Evolutionary conservation across 2,888 invertebrate species (phyloP).

Genomic region (Erpobdella octoculata): DNA sequence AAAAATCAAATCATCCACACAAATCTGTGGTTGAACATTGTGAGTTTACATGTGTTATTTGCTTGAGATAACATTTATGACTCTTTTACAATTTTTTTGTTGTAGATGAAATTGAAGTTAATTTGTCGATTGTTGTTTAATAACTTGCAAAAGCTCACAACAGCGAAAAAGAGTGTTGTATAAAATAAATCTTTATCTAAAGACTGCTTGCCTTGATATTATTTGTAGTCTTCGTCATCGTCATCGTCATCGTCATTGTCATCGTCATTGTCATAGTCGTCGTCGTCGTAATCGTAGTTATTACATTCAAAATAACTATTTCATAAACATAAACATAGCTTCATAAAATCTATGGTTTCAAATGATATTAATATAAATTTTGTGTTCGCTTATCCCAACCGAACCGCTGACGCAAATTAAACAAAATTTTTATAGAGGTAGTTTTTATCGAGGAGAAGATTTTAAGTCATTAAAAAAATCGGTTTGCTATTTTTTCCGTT

Average conservation of each 20-base stretch:
- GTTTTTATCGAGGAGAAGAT: too few species aligned
- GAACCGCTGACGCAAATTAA: too few species aligned
- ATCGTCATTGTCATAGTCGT: neutral
- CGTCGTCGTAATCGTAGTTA: neutral
- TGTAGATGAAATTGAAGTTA: neutral
- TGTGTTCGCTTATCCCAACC: too few species aligned
- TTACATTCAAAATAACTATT: neutral
- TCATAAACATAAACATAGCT: neutral
- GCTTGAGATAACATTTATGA: neutral
- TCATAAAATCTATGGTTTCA: neutral
- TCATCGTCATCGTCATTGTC: neutral
- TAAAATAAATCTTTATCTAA: too few species aligned
- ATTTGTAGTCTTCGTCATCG: neutral
- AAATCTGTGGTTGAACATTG: slow-evolving; percentile 35
- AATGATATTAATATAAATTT: too few species aligned
- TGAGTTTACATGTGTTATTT: slow-evolving; percentile 8
- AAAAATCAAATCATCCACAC: slow-evolving; percentile 35
- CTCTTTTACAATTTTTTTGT: neutral
- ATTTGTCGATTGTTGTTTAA: too few species aligned
- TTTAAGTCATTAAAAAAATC: too few species aligned
- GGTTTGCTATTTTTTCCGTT: too few species aligned
- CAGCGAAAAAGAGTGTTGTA: too few species aligned
- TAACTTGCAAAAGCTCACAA: too few species aligned
- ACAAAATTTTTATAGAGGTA: too few species aligned
- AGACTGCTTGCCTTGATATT: too few species aligned